Evolutionary conservation across 2,797 vertebrate species (phyloP).

Genomic region (Rallus crepitans): DNA sequence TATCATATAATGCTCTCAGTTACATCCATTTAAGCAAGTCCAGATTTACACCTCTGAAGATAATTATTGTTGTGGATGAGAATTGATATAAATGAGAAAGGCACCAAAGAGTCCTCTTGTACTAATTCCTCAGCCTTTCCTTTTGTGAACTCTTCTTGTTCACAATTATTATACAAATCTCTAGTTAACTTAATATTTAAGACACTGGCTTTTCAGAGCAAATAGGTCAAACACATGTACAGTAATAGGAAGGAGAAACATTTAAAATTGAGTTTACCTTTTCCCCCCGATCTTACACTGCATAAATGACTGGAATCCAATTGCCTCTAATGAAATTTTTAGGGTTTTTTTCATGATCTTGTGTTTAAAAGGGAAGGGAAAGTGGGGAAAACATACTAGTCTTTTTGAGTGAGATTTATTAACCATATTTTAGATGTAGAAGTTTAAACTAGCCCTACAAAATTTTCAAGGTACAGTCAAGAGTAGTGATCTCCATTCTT

Average conservation of each 20-base stretch:
- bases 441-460: neutral
- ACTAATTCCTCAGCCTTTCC: neutral
- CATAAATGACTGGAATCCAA: neutral
- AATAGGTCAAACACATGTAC: neutral
- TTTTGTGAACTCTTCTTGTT: neutral
- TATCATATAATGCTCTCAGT: neutral
- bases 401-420: neutral
- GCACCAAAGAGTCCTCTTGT: neutral
- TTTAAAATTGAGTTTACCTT: neutral
- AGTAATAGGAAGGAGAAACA: neutral
- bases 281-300: neutral
- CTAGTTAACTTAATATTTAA: neutral
- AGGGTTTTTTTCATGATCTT: neutral
- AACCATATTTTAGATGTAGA: neutral
- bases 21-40: neutral
- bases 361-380: neutral
- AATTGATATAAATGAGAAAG: neutral
- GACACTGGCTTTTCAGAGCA: neutral
- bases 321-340: neutral
- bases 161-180: neutral
- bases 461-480: neutral
- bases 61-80: neutral
- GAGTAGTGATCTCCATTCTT: neutral
- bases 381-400: neutral
- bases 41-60: neutral